Percentiles rank a stretch among this genome's conserved stretches.
Evolutionary conservation across 2,888 invertebrate species (phyloP).

Genomic region (Ceramica pisi): DNA sequence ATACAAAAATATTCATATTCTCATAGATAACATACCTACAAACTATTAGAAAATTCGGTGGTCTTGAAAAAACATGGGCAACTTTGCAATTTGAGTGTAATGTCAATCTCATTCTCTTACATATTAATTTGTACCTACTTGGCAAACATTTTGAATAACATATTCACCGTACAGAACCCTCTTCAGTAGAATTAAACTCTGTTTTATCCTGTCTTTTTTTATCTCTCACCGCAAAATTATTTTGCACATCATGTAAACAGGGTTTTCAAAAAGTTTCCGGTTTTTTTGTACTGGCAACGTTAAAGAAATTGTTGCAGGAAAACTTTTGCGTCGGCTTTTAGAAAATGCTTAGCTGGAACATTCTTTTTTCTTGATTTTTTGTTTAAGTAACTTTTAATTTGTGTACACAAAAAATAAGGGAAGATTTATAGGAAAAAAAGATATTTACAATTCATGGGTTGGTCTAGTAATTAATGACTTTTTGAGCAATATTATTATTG

Average conservation of each 20-base stretch:
- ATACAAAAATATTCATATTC: too few species aligned
- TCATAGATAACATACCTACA: too few species aligned
- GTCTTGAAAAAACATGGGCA: too few species aligned
- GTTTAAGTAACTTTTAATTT: constrained; percentile 20
- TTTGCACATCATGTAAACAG: constrained; percentile 41
- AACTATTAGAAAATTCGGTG: too few species aligned
- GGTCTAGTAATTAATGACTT: neutral
- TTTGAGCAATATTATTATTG: neutral
- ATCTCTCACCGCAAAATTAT: constrained; percentile 9
- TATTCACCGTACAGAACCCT: neutral
- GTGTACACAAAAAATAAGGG: neutral
- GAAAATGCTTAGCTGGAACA: constrained; percentile 10
- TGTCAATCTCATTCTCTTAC: too few species aligned
- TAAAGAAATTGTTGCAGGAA: constrained; percentile 33
- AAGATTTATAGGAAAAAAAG: neutral
- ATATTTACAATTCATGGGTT: neutral
- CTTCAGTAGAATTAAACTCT: neutral
- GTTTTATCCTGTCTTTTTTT: neutral
- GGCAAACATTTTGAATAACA: neutral
- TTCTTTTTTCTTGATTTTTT: neutral
- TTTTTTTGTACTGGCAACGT: constrained; percentile 1
- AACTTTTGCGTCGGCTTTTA: constrained; percentile 39
- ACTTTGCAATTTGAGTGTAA: neutral
- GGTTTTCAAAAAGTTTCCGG: constrained; percentile 24
- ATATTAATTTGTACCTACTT: too few species aligned